phyloP scores from a whole-genome alignment of 2,888 invertebrate species.

The Spilarctia lutea region DNA sequence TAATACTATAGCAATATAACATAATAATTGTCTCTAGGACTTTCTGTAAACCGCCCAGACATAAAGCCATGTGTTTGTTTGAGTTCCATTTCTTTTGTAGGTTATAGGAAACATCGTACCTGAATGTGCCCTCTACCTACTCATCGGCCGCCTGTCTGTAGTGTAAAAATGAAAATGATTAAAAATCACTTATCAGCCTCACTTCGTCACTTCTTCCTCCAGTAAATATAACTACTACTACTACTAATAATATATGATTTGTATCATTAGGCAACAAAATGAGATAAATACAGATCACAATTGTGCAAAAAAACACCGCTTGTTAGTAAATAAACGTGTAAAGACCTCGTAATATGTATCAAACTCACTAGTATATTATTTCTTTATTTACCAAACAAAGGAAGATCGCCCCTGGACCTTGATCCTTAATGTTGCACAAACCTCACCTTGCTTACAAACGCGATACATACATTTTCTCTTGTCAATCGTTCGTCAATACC shows the following conservation, averaged over 20 bases:
- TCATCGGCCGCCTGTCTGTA: no score
- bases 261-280: neutral
- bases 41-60: no score
- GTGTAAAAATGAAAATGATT: no score
- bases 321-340: neutral
- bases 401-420: slow-evolving; percentile 19
- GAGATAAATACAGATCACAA: neutral
- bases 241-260: neutral
- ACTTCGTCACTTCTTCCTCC: no score
- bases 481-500: slow-evolving; percentile 11
- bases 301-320: neutral
- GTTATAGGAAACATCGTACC: no score
- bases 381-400: slow-evolving; percentile 9
- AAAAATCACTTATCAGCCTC: no score
- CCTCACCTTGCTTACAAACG: slow-evolving; percentile 13
- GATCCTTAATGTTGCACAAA: slow-evolving; percentile 13
- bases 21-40: no score
- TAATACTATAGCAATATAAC: no score
- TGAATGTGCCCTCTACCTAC: no score
- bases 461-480: slow-evolving; percentile 21
- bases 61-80: no score
- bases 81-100: no score
- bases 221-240: no score
- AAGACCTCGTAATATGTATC: neutral
- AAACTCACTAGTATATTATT: neutral